These are phyloP conservation scores for Zygogramma bicolorata DNA, from an alignment of 2,888 invertebrate genomes.

Conservation along the genomic window DNA sequence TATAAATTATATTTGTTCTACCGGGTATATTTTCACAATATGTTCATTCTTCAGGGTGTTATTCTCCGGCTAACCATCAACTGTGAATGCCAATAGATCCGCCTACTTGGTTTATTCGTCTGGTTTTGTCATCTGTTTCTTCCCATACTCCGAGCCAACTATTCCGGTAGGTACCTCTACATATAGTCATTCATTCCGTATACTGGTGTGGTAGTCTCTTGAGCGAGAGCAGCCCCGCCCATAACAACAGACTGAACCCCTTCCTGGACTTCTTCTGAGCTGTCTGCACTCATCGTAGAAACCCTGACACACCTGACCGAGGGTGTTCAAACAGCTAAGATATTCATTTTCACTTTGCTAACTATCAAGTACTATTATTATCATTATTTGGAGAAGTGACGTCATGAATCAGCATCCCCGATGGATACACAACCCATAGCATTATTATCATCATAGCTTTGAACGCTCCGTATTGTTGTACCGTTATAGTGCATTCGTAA, in stretches of 20 bases:
- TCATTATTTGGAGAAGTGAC: background rate
- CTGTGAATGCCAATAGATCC: background rate
- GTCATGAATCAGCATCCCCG: too few relatives aligned
- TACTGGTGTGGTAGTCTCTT: background rate
- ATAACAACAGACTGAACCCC: background rate
- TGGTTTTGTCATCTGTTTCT: too few relatives aligned
- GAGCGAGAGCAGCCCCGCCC: background rate
- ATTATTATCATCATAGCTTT: background rate
- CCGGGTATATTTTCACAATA: too few relatives aligned
- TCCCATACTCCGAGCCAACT: too few relatives aligned
- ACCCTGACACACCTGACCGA: background rate
- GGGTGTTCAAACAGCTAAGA: background rate
- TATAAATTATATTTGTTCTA: too few relatives aligned
- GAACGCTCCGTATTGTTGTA: background rate
- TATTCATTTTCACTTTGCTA: background rate
- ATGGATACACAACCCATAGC: background rate
- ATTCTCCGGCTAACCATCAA: background rate
- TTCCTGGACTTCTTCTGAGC: background rate
- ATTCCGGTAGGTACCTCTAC: too few relatives aligned
- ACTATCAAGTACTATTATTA: background rate
- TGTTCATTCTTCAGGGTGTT: too few relatives aligned
- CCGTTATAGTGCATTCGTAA: background rate
- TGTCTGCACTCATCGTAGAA: background rate
- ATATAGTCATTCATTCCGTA: too few relatives aligned
- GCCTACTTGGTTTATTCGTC: background rate